Conservation (phyloP, 2,888 invertebrate species). For the Xestia ashworthii region DNA sequence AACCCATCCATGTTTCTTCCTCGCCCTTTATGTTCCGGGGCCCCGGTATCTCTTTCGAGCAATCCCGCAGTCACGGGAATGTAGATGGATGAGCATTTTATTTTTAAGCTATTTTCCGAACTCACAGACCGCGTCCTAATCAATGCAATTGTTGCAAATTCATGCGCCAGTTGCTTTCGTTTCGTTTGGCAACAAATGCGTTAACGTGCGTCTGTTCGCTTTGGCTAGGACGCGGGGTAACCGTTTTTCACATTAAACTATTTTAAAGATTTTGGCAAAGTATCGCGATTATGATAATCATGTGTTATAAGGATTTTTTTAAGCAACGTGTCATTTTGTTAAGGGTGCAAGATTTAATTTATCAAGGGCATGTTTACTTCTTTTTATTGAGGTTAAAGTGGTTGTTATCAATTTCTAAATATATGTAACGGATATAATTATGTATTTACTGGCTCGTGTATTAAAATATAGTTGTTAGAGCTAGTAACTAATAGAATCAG, state of each 20-base stretch:
- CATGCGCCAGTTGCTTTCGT: background rate
- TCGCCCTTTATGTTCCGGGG: too few relatives aligned
- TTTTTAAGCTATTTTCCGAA: too few relatives aligned
- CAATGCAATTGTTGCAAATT: background rate
- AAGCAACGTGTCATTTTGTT: too few relatives aligned
- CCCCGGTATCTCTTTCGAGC: too few relatives aligned
- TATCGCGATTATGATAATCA: background rate
- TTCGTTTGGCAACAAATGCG: background rate
- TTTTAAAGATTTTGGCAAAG: background rate
- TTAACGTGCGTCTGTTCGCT: background rate
- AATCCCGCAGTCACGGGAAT: too few relatives aligned
- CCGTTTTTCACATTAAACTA: background rate
- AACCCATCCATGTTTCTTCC: too few relatives aligned
- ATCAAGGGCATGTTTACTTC: background rate
- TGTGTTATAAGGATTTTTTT: background rate
- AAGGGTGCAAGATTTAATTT: background rate
- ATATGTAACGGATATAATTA: background rate
- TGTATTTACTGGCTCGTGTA: background rate
- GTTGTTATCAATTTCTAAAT: background rate
- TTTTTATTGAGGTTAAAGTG: background rate
- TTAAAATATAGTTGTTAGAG: background rate
- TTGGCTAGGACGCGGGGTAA: background rate
- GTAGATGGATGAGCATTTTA: too few relatives aligned
- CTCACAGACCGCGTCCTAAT: background rate
- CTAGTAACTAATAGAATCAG: constrained; percentile 35